Evolutionary conservation across 2,797 vertebrate species (phyloP), one percentile per base, ranked within the genome.

Genomic region (Crenichthys baileyi): DNA sequence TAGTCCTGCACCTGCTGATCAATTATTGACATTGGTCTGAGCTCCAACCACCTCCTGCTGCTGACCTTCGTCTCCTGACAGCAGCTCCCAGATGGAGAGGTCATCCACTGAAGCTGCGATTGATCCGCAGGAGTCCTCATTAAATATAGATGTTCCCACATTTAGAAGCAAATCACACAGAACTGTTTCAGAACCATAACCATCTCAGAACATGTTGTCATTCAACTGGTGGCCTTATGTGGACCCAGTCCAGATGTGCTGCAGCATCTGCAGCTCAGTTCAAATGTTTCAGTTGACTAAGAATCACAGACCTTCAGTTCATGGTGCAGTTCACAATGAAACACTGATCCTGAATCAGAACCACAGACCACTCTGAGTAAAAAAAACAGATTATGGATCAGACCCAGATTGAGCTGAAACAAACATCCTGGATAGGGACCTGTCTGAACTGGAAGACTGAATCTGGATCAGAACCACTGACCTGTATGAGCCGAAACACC

Each of bases 91-190:
- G 74, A 53, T 76, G 60, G 63, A 67, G 60, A 65, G 74, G 48
- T 75, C 60, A 51, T 50, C 11, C 22, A 60, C 39, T 60, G 39
- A 58, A 11, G 55, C 53, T 58, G 72, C 39, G 13, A 75, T 50
- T 7, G 46, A 65, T 65, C 29, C 31, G 73, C 61, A 67, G 46
- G 72, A 73, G 31, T 73, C 72, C 55, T 73, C 87, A 85, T 83
- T 72, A 89, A 84, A 86, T 87, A 85, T 81, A 71, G 73, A 70
- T 76, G 75, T 39, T n/a, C 12, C 75, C 61, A 41, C 29, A 41
- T 68, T 76, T 76, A 76, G 60, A 75, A 26, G 51, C 72, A 55
- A 16, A n/a, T 58, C 71, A 24, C 71, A 73, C 51, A 73, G 71
- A 72, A 55, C 31, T 31, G 31, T 31, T 13, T 16, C 15, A 16